A percentile compares a stretch with the other conserved stretches of the same genome.
These are phyloP conservation scores for Brachypalpus laphriformis DNA, from an alignment of 2,888 invertebrate genomes.

Conservation along the genomic window DNA sequence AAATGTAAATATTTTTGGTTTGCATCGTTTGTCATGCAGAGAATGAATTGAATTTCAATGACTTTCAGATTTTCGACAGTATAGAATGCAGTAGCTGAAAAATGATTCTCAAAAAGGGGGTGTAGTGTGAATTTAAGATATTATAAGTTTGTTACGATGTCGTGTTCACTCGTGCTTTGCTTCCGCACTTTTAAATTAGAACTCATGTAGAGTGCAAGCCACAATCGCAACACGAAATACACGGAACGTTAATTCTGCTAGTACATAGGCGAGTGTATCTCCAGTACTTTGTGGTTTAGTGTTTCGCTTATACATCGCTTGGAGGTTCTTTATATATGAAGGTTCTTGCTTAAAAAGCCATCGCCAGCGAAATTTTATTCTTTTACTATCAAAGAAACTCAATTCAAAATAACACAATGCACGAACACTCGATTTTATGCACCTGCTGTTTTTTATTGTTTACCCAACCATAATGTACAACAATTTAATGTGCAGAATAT, in stretches of 20 bases:
- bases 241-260: background rate
- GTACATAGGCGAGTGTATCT: background rate
- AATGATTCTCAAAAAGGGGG: constrained; percentile 15
- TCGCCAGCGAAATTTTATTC: background rate
- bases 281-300: background rate
- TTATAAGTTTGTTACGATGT: constrained; percentile 4
- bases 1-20: constrained; percentile 65
- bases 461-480: no score
- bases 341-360: background rate
- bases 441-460: no score
- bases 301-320: no score
- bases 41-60: constrained; percentile 65
- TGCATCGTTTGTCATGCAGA: constrained; percentile 58
- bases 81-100: constrained; percentile 8
- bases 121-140: background rate
- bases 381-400: no score
- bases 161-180: constrained; percentile 26
- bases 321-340: background rate
- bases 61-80: constrained; percentile 9
- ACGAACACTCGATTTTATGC: background rate
- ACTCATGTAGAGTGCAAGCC: background rate
- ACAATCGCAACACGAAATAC: constrained; percentile 9
- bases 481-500: no score
- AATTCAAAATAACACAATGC: background rate
- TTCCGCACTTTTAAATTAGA: background rate